Percentiles rank a stretch among this genome's conserved stretches.
These are phyloP conservation scores for Patella depressa DNA, from an alignment of 2,888 invertebrate species.

Conservation along the genomic window DNA sequence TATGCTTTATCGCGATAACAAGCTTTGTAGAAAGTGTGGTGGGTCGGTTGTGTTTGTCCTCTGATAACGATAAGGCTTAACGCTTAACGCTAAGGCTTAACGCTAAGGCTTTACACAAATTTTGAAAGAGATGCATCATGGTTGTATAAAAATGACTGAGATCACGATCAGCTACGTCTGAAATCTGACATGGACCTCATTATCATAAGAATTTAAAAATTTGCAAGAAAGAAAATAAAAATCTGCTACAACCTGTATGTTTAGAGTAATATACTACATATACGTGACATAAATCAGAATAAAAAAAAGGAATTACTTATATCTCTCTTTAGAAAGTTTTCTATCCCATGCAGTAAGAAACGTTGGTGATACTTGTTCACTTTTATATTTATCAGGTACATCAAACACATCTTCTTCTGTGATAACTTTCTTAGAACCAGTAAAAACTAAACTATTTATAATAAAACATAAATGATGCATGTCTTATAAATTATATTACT, in stretches of 20 bases:
- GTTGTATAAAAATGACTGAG: not conserved
- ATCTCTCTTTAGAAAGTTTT: constrained; percentile 26
- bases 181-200: too few relatives aligned
- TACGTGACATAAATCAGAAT: not conserved
- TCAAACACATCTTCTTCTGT: constrained; percentile 64
- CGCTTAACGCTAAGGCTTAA: too few relatives aligned
- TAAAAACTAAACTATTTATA: constrained; percentile 52
- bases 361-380: constrained; percentile 40
- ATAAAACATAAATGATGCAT: not conserved
- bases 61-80: too few relatives aligned
- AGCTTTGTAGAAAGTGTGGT: too few relatives aligned
- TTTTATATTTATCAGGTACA: constrained; percentile 50
- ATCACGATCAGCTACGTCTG: not conserved
- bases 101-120: too few relatives aligned
- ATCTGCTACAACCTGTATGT: too few relatives aligned
- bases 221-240: too few relatives aligned
- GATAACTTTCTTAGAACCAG: constrained; percentile 66
- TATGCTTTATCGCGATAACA: too few relatives aligned
- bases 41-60: too few relatives aligned
- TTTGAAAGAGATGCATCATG: not conserved
- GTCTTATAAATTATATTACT: not conserved
- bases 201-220: too few relatives aligned
- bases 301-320: constrained; percentile 18
- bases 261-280: too few relatives aligned
- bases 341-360: constrained; percentile 29